Conservation (phyloP, 2,888 invertebrate species). For the Blera fallax region DNA sequence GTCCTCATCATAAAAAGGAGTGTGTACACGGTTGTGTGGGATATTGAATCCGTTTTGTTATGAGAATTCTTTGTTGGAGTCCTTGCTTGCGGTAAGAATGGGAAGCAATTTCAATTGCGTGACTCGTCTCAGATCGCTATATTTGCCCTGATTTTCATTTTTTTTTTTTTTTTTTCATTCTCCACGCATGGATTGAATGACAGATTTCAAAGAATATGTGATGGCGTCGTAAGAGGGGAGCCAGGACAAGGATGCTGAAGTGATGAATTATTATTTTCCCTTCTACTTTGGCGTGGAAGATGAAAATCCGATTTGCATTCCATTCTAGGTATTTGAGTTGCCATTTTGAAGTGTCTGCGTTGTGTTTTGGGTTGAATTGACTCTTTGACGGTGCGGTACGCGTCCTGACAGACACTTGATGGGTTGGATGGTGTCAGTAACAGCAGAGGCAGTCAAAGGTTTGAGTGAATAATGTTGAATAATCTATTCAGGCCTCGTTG, state of each 20-base stretch:
- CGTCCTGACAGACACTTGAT: background rate
- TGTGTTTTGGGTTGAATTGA: background rate
- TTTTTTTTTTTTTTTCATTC: background rate
- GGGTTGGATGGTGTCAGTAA: background rate
- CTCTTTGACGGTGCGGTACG: background rate
- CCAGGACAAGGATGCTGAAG: background rate
- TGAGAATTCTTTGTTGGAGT: conserved; percentile 14
- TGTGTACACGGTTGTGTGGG: background rate
- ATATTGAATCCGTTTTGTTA: conserved; percentile 34
- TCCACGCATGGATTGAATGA: conserved; percentile 24
- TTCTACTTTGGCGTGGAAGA: background rate
- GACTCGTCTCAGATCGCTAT: background rate
- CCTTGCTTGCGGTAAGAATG: conserved; percentile 1
- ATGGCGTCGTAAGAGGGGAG: background rate
- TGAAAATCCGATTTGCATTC: conserved; percentile 29
- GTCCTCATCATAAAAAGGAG: background rate
- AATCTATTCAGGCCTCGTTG: background rate
- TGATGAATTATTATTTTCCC: conserved; percentile 20
- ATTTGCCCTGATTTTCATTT: background rate
- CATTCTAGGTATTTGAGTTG: conserved; percentile 17
- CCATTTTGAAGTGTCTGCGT: conserved; percentile 7
- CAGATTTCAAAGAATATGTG: background rate
- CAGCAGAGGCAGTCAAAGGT: background rate
- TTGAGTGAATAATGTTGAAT: background rate
- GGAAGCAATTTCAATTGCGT: conserved; percentile 25